Evolutionary conservation across 2,888 invertebrate genomes (phyloP), one percentile per base, ranked within the genome.

Genomic region (Thera obeliscata): DNA sequence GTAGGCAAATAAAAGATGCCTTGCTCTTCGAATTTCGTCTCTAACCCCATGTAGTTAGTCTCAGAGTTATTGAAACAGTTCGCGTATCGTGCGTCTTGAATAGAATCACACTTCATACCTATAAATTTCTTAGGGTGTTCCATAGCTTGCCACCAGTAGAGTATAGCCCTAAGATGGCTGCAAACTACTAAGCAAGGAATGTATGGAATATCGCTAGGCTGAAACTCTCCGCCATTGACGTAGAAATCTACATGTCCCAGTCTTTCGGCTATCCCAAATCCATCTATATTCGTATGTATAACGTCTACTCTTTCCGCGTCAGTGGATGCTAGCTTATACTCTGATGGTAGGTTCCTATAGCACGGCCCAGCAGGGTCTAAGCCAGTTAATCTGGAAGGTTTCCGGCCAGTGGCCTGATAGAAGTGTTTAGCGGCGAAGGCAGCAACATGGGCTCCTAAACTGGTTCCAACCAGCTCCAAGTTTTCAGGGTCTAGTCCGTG

Each of bases 361-460:
- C 93, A 93, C 0, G 93, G 93, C 0, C 93, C 93, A 0, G 93
- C 90, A 0, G 92, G 93, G 22, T 93, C 93, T 3, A 93, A 66
- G 0, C 90, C 93, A 0, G 91, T 91, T 7, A 93, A 11, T 68
- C 91, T 83, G 0, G 83, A 78, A 1, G 87, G 85, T 69, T 91
- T 91, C 62, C 78, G 82, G 0, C 93, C 92, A 0, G 90, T 91
- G 0, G 67, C 69, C 1, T 82, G 67, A 70, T 83, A 87, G 84
- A 87, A 91, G 76, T 87, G 82, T 75, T 88, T 90, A 0, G 91
- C 87, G 0, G 91, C 89, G 63, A 84, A 85, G 0, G 84, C 74
- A 0, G 78, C 80, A 2, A 89, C 82, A 62, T 93, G 93, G 0
- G 90, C 88, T 0, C 93, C 92, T 5, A 94, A 77, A 66, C 93